Evolutionary conservation across 2,888 invertebrate species (phyloP).

Genomic region (Volucella inflata): DNA sequence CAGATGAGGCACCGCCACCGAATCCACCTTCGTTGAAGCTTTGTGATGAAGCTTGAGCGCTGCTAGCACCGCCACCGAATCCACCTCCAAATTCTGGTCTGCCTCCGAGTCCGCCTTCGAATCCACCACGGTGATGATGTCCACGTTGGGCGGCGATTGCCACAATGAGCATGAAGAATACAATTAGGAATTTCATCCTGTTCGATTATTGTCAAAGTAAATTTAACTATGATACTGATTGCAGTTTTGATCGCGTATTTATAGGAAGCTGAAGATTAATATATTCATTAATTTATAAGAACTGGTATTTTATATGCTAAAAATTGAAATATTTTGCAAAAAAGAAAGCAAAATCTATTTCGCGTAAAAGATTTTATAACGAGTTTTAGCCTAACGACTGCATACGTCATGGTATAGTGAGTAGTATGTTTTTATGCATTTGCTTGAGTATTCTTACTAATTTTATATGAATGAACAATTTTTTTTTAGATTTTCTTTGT

Average conservation of each 20-base stretch:
- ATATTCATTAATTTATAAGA: background rate
- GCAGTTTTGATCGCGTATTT: background rate
- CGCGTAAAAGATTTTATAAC: background rate
- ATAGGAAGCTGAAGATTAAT: background rate
- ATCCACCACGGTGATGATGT: slow-evolving; percentile 34
- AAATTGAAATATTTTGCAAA: background rate
- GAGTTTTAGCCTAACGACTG: too few species aligned
- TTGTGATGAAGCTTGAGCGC: slow-evolving; percentile 32
- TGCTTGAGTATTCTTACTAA: too few species aligned
- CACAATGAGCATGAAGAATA: slow-evolving; percentile 78
- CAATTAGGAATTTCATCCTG: slow-evolving; percentile 79
- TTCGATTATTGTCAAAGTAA: slow-evolving; percentile 68
- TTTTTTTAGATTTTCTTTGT: too few species aligned
- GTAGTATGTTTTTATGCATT: too few species aligned
- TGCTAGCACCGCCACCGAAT: slow-evolving; percentile 27
- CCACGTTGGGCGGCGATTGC: slow-evolving; percentile 78
- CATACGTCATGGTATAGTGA: too few species aligned
- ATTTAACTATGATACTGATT: slow-evolving; percentile 42
- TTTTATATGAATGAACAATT: too few species aligned
- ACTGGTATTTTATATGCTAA: background rate
- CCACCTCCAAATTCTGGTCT: slow-evolving; percentile 27
- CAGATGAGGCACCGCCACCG: too few species aligned
- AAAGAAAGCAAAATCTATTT: slow-evolving; percentile 6
- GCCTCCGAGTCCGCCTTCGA: slow-evolving; percentile 31
- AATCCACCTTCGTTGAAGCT: background rate